Evolutionary conservation across 2,888 invertebrate species (phyloP).

Genomic region (Apamea crenata): DNA sequence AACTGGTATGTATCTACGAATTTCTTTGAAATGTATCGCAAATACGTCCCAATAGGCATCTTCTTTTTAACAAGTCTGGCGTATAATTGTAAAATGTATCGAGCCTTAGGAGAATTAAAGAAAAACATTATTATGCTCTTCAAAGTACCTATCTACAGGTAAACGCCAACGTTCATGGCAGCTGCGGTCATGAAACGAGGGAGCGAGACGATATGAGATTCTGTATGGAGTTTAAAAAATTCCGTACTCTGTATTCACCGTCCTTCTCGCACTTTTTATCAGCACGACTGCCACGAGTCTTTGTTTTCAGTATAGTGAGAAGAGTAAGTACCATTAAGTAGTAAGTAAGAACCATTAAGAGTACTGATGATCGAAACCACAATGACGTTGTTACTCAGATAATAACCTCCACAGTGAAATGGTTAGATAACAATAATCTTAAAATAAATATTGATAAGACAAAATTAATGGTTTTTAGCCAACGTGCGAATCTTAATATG

Average conservation of each 20-base stretch:
- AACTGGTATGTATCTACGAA: background rate
- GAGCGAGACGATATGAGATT: background rate
- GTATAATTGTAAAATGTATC: constrained; percentile 28
- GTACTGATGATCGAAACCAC: no score
- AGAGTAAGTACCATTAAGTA: no score
- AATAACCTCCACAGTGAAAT: no score
- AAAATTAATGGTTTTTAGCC: no score
- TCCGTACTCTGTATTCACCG: background rate
- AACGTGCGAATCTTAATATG: no score
- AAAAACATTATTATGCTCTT: constrained; percentile 23
- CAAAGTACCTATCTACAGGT: background rate
- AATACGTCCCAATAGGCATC: constrained; percentile 21
- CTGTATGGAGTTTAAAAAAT: background rate
- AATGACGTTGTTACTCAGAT: no score
- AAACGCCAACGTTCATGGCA: no score
- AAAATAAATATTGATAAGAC: no score
- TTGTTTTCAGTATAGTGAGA: background rate
- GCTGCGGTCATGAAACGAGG: background rate
- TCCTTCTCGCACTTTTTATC: background rate
- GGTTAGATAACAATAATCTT: no score
- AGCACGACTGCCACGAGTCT: no score
- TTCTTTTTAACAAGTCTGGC: constrained; percentile 15
- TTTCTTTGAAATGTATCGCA: constrained; percentile 29
- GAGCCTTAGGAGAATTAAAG: constrained; percentile 18
- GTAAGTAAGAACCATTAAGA: no score